These are phyloP conservation scores for Cotesia glomerata DNA, from an alignment of 1,140 invertebrate genomes.

Conservation along the genomic window DNA sequence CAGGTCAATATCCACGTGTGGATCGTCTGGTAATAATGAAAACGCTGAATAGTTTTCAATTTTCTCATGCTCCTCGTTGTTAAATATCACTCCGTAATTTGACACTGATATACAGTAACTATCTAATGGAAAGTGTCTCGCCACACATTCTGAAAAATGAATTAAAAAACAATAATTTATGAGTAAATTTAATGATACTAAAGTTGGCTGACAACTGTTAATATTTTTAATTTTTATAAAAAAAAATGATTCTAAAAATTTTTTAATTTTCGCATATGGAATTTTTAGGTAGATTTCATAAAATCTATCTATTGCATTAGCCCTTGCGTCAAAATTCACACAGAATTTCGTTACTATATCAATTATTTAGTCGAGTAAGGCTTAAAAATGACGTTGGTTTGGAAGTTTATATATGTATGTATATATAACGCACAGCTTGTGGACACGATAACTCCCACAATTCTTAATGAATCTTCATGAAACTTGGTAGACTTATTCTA, in stretches of 20 bases:
- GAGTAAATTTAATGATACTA: neutral
- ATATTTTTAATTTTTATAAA: neutral
- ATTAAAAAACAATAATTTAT: neutral
- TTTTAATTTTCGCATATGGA: neutral
- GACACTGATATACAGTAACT: slow-evolving; percentile 39
- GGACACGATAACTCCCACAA: too few relatives aligned
- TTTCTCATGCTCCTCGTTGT: slow-evolving; percentile 34
- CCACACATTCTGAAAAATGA: slow-evolving; percentile 34
- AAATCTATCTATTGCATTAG: too few relatives aligned
- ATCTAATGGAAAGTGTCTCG: slow-evolving; percentile 33
- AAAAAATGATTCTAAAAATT: neutral
- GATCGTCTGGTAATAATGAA: slow-evolving; percentile 48
- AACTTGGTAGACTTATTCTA: too few relatives aligned
- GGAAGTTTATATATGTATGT: too few relatives aligned
- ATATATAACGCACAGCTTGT: too few relatives aligned
- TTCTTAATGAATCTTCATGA: too few relatives aligned
- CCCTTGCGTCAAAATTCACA: too few relatives aligned
- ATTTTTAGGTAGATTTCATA: too few relatives aligned
- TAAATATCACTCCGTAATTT: slow-evolving; percentile 26
- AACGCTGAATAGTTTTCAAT: slow-evolving; percentile 14
- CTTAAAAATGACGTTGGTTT: too few relatives aligned
- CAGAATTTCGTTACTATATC: too few relatives aligned
- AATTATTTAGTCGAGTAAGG: too few relatives aligned
- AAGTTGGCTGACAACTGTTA: too few relatives aligned
- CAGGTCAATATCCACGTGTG: slow-evolving; percentile 18